Evolutionary conservation across 2,888 invertebrate species (phyloP), one percentile per base, ranked within the genome.

Genomic region (Eupithecia insigniata): DNA sequence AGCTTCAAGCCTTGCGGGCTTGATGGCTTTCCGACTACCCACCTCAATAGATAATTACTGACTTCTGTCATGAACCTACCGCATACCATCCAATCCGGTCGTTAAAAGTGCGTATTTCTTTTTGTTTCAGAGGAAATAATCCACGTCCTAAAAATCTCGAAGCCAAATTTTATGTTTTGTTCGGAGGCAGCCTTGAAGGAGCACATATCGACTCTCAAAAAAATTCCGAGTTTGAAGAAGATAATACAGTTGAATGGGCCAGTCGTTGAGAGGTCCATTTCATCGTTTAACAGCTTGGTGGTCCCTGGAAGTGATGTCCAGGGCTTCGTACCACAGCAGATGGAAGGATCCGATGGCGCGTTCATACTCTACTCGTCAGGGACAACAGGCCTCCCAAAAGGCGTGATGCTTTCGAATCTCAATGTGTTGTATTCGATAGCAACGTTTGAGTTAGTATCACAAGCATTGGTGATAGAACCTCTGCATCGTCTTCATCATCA

Each of bases 341-440:
- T 87, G 6, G 80, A 84, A 10, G 87, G 87, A 78, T 75, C 81
- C 0, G 88, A 88, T 65, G 78, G 80, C 0, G 84, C 82, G 1
- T 87, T 95, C 74, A 87, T 95, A 61, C 92, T 95, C 8, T 95
- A 95, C 83, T 95, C 95, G 1, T 95, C 95, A 69, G 95, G 98
- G 0, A 97, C 98, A 0, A 97, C 97, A 0, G 97, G 97, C 0
- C 90, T 96, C 65, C 97, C 97, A 0, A 97, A 97, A 89, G 97
- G 97, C 28, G 97, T 97, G 0, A 95, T 96, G 95, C 87, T 97
- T 34, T 95, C 96, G 0, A 96, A 97, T 82, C 76, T 88, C 5
- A 92, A 92, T 71, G 78, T 84, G 22, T 76, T 92, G 26, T 89
- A 78, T 94, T 95, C 66, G 93, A 96, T 84, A 80, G 84, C 79